Evolutionary conservation across 2,113 vertebrate species (phyloP).

Genomic region (Neotoma lepida): DNA sequence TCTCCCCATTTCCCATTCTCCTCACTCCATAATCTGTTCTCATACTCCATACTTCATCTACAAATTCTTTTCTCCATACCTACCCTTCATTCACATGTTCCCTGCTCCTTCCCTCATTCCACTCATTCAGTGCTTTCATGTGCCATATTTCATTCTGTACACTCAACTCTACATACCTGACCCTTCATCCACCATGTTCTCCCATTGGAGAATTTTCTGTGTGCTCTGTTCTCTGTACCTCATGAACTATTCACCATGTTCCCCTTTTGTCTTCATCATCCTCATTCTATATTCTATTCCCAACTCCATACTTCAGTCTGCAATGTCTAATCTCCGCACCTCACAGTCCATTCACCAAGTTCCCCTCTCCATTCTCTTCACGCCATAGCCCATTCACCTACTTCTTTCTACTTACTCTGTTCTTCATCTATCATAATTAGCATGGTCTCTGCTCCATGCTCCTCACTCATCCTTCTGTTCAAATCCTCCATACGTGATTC

Average conservation of each 20-base stretch:
- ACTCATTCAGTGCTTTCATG: background rate
- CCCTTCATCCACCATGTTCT: background rate
- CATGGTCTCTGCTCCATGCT: background rate
- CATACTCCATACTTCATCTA: background rate
- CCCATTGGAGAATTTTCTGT: background rate
- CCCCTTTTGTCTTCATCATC: too few species aligned
- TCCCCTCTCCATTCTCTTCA: background rate
- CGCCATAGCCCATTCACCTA: background rate
- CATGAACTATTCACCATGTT: background rate
- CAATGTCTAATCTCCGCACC: background rate
- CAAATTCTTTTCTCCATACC: background rate
- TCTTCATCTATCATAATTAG: background rate
- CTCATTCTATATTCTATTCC: background rate
- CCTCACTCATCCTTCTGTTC: background rate
- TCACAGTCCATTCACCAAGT: background rate
- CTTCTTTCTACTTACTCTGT: background rate
- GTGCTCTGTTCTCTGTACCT: background rate
- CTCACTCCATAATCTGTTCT: too few species aligned
- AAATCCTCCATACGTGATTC: too few species aligned
- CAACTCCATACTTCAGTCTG: background rate
- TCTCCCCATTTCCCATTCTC: too few species aligned
- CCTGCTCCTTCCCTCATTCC: background rate
- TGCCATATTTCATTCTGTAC: background rate
- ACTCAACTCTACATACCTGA: background rate
- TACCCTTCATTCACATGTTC: background rate